A percentile compares a stretch with the other conserved stretches of the same genome.
Evolutionary conservation across 2,888 invertebrate species (phyloP).

Genomic region (Horisme vitalbata): DNA sequence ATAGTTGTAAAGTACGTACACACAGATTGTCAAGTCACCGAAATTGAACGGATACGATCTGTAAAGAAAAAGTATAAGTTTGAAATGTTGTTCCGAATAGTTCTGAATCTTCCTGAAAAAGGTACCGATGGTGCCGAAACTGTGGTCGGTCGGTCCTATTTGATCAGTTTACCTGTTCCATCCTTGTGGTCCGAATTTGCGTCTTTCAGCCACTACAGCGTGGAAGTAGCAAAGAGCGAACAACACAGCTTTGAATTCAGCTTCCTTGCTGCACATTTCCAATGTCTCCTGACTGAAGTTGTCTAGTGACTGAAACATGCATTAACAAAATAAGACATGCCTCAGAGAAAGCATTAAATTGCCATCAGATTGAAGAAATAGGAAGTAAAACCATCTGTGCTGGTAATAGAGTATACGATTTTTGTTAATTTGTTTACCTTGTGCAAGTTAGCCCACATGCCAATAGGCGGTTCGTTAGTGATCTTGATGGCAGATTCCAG

Average conservation of each 20-base stretch:
- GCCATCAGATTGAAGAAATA: no score
- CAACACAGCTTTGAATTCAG: slow-evolving; percentile 94
- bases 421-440: slow-evolving; percentile 73
- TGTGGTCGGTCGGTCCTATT: no score
- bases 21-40: slow-evolving; percentile 95
- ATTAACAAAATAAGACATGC: no score
- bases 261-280: slow-evolving; percentile 96
- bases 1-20: slow-evolving; percentile 95
- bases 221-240: slow-evolving; percentile 97
- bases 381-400: no score
- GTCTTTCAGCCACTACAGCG: slow-evolving; percentile 94
- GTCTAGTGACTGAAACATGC: slow-evolving; percentile 88
- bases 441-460: slow-evolving; percentile 96
- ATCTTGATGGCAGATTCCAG: slow-evolving; percentile 97
- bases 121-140: no score
- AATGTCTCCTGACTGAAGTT: slow-evolving; percentile 96
- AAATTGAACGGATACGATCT: slow-evolving; percentile 90
- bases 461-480: slow-evolving; percentile 97
- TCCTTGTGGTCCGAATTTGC: slow-evolving; percentile 97
- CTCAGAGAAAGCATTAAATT: no score
- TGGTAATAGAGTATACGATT: no score
- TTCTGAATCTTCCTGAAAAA: no score
- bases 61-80: slow-evolving; percentile 8
- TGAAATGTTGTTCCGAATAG: not conserved
- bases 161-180: slow-evolving; percentile 88